Base-by-base conservation (phyloP, 1,140 invertebrate species). In the Zelostemma sp. region DNA sequence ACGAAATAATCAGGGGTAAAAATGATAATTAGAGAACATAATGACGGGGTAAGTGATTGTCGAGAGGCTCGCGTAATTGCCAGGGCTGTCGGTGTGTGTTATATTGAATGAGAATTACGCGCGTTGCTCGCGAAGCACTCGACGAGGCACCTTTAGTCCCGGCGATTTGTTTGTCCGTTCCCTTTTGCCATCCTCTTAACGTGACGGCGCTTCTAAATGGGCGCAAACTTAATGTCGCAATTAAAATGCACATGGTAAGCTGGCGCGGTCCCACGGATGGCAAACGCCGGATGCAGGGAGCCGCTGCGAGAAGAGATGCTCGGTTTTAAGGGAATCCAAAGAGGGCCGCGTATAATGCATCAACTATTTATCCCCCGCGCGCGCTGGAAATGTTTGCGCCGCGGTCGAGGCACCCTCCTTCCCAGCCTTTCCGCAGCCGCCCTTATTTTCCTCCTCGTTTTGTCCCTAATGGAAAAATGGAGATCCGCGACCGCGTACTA, bases 161-260 rank as follows among this genome's bases (percentile, higher is more conserved):
- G 51, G 40, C 60, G 54, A 71, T 74, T 68, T 51, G 55, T 69
- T 73, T 59, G 60, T 56, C 71, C 61, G 45, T 55, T 33, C 50
- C 50, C 43, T 62, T 17, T 12, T 21, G 31, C 50, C 33, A 51
- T 51, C 49, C 57, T 35, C 57, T 68, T 68, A 66, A 57, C 56
- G 57, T 68, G 62, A 68, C 57, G 51, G 59, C 55, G 49, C 9
- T 19, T 35, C 8, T 33, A 64, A 68, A 69, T 67, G 59, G 53
- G 56, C 59, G 63, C 63, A 38, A 73, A 74, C 71, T 80, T 80
- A 80, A 80, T 80, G 71, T 76, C 71, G 78, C 72, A 80, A 80
- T 80, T 80, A 80, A 80, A 80, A 80, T 80, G 76, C 78, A 79
- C 78, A 75, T 65, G 72, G 73, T 75, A 77, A 78, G 68, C 68